A percentile compares a stretch with the other conserved stretches of the same genome.
These are phyloP conservation scores for Agriopis aurantiaria DNA, from an alignment of 2,888 invertebrate species.

Conservation along the genomic window DNA sequence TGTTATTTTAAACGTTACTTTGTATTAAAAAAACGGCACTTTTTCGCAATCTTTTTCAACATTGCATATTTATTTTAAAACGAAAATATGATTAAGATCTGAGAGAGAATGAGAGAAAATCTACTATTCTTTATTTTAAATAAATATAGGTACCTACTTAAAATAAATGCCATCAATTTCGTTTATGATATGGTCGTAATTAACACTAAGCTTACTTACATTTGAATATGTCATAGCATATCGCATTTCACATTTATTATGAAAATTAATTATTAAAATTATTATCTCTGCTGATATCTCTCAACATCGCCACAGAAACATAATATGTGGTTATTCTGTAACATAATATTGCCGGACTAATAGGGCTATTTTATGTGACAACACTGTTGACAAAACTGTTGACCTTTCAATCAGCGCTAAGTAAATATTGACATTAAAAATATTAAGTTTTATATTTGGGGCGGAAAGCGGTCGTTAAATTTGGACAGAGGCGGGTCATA, in stretches of 20 bases:
- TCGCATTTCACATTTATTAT: slow-evolving; percentile 58
- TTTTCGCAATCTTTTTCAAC: slow-evolving; percentile 30
- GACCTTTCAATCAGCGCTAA: slow-evolving; percentile 75
- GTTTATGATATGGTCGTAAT: slow-evolving; percentile 52
- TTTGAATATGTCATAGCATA: slow-evolving; percentile 53
- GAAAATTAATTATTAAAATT: slow-evolving; percentile 57
- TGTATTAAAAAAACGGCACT: no score
- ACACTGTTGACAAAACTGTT: slow-evolving; percentile 62
- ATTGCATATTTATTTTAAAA: slow-evolving; percentile 47
- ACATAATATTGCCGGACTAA: slow-evolving; percentile 62
- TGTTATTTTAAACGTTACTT: no score
- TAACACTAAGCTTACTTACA: slow-evolving; percentile 49
- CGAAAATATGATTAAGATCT: not conserved
- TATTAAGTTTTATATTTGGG: slow-evolving; percentile 66
- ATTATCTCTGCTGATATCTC: slow-evolving; percentile 45
- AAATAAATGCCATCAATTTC: not conserved
- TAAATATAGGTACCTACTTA: not conserved
- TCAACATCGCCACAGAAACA: slow-evolving; percentile 55
- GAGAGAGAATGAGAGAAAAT: not conserved
- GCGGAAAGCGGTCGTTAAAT: slow-evolving; percentile 80
- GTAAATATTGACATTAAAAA: slow-evolving; percentile 75
- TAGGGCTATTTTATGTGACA: slow-evolving; percentile 58
- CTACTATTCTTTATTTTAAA: not conserved
- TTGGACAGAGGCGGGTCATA: slow-evolving; percentile 69
- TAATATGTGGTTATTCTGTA: slow-evolving; percentile 62